Conservation (phyloP, 2,113 vertebrate species). For the Proterorhinus semilunaris region DNA sequence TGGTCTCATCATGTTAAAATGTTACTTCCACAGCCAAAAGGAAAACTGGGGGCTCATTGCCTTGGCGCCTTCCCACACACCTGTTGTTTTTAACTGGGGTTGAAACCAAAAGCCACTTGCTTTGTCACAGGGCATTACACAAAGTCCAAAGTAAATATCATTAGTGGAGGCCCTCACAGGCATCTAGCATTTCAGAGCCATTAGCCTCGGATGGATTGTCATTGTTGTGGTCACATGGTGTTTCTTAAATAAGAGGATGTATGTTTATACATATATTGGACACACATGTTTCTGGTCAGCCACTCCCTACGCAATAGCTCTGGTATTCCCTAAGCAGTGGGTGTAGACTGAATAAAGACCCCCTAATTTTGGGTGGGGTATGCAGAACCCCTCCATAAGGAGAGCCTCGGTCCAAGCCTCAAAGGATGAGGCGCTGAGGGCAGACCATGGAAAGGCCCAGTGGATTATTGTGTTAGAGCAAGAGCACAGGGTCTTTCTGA, state of each 20-base stretch:
- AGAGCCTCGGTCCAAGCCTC: slow-evolving; percentile 32
- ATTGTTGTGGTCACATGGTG: slow-evolving; percentile 6
- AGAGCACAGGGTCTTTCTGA: slow-evolving; percentile 36
- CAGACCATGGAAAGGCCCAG: slow-evolving; percentile 30
- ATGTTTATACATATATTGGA: slow-evolving; percentile 33
- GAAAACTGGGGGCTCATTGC: slow-evolving; percentile 32
- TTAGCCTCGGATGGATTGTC: background rate
- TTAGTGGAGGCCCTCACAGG: background rate
- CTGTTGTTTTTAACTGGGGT: slow-evolving; percentile 55
- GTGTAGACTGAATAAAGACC: slow-evolving; percentile 53
- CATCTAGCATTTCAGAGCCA: background rate
- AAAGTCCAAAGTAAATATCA: slow-evolving; percentile 38
- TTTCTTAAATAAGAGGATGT: slow-evolving; percentile 16
- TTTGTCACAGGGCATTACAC: slow-evolving; percentile 21
- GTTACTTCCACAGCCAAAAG: slow-evolving; percentile 30
- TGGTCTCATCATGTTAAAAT: slow-evolving; percentile 49
- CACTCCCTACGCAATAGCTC: slow-evolving; percentile 54
- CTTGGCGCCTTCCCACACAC: slow-evolving; percentile 37
- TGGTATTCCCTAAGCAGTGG: slow-evolving; percentile 56
- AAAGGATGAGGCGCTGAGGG: slow-evolving; percentile 33
- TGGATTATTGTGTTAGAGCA: slow-evolving; percentile 53
- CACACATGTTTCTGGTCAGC: slow-evolving; percentile 58
- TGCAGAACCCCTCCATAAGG: slow-evolving; percentile 30
- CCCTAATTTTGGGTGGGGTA: slow-evolving; percentile 64
- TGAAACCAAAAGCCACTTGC: slow-evolving; percentile 25